phyloP scores from a whole-genome alignment of 1,140 invertebrate species.

The Hyles vespertilio region DNA sequence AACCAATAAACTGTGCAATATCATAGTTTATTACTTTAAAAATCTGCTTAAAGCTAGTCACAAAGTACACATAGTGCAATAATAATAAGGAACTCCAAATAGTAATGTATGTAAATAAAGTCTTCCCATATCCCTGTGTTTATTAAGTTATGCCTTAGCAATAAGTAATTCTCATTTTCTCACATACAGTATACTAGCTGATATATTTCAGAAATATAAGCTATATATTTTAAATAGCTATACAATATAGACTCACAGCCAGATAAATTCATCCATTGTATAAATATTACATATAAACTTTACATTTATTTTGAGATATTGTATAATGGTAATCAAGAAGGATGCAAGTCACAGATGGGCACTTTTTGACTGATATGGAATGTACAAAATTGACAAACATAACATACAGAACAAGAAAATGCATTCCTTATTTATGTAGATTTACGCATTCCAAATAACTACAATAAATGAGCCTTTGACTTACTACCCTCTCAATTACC shows the following conservation, averaged over 20 bases:
- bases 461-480: too few relatives aligned
- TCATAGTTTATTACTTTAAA: constrained; percentile 52
- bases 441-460: too few relatives aligned
- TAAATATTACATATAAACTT: neutral
- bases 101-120: neutral
- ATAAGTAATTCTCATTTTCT: neutral
- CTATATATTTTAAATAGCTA: neutral
- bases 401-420: neutral
- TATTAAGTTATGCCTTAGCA: neutral
- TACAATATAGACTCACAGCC: neutral
- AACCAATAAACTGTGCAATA: constrained; percentile 76
- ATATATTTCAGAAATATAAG: neutral
- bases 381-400: neutral
- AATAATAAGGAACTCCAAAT: neutral
- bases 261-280: neutral
- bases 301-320: too few relatives aligned
- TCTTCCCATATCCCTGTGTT: neutral
- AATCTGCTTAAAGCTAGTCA: neutral
- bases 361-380: too few relatives aligned
- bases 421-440: neutral
- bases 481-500: too few relatives aligned
- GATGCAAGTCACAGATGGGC: too few relatives aligned
- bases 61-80: neutral
- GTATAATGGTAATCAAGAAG: too few relatives aligned
- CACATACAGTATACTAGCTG: neutral